A percentile compares a stretch with the other conserved stretches of the same genome.
These are phyloP conservation scores for Turritopsis dohrnii DNA, from an alignment of 30 jellyfish, hydroid and myxozoan genomes.

Conservation along the genomic window DNA sequence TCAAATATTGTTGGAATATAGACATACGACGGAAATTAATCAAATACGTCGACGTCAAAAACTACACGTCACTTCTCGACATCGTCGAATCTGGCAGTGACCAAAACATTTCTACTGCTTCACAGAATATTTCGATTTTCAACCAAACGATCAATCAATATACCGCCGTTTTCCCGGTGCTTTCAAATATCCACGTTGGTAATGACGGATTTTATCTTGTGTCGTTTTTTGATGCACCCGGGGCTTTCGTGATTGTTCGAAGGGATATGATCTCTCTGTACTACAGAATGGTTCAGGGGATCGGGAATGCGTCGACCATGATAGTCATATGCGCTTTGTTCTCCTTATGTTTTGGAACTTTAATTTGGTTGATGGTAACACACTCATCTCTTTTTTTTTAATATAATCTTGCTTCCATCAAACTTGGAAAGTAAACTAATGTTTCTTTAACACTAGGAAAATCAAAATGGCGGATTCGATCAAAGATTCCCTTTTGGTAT, in stretches of 20 bases:
- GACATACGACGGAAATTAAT: not conserved
- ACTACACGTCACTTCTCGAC: not conserved
- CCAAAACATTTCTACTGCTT: not conserved
- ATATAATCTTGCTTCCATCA: too few relatives aligned
- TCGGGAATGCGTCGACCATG: not conserved
- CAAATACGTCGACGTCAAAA: not conserved
- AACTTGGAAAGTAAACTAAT: too few relatives aligned
- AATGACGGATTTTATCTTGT: not conserved
- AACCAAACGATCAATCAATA: not conserved
- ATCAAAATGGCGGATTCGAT: not conserved
- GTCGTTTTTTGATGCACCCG: not conserved
- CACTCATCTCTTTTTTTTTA: too few relatives aligned
- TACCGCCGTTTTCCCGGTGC: not conserved
- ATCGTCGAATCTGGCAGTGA: not conserved
- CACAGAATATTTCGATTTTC: not conserved
- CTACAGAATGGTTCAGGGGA: not conserved
- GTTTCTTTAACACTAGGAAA: too few relatives aligned
- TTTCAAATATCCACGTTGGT: not conserved
- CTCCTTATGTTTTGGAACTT: not conserved
- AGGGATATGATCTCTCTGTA: not conserved
- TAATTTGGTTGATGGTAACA: not conserved
- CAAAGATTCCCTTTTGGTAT: not conserved
- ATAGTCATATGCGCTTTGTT: not conserved
- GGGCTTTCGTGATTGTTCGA: constrained; percentile 8
- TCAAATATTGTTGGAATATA: not conserved